Evolutionary conservation across 2,113 vertebrate genomes (phyloP).

Genomic region (Gasterosteus aculeatus): DNA sequence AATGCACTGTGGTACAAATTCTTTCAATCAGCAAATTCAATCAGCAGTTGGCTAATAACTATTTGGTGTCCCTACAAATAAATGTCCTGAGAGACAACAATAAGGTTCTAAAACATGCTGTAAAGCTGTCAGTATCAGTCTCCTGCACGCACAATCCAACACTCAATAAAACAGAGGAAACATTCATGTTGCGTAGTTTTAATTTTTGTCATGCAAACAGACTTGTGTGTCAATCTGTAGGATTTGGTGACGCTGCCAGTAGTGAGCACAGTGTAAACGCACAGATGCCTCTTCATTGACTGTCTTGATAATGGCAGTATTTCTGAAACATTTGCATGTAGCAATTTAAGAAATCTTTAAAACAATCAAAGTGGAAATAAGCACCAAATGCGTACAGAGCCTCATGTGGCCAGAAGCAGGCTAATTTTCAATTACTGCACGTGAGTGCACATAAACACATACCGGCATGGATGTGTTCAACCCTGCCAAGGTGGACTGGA

Average conservation of each 20-base stretch:
- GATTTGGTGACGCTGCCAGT: constrained; percentile 36
- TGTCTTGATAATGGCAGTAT: constrained; percentile 18
- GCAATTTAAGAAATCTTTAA: constrained; percentile 15
- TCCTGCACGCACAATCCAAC: constrained; percentile 40
- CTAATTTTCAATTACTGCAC: not conserved
- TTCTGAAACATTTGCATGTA: not conserved
- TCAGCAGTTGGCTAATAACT: constrained; percentile 48
- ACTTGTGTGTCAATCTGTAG: constrained; percentile 52
- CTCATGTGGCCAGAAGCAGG: constrained; percentile 3
- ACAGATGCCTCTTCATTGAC: constrained; percentile 35
- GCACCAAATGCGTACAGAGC: not conserved
- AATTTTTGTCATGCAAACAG: constrained; percentile 56
- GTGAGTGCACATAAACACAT: not conserved
- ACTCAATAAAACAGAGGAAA: constrained; percentile 49
- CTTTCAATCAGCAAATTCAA: constrained; percentile 45
- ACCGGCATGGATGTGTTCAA: constrained; percentile 36
- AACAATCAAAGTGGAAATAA: not conserved
- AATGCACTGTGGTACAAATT: constrained; percentile 31
- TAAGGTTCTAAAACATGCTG: constrained; percentile 60
- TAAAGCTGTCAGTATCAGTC: constrained; percentile 57
- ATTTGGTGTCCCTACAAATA: constrained; percentile 45
- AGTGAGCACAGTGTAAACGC: constrained; percentile 33
- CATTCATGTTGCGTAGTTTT: constrained; percentile 54
- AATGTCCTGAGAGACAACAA: constrained; percentile 57
- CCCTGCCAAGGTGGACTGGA: constrained; percentile 56